Conservation (phyloP, 2,113 vertebrate species). For the Zosterops lateralis region DNA sequence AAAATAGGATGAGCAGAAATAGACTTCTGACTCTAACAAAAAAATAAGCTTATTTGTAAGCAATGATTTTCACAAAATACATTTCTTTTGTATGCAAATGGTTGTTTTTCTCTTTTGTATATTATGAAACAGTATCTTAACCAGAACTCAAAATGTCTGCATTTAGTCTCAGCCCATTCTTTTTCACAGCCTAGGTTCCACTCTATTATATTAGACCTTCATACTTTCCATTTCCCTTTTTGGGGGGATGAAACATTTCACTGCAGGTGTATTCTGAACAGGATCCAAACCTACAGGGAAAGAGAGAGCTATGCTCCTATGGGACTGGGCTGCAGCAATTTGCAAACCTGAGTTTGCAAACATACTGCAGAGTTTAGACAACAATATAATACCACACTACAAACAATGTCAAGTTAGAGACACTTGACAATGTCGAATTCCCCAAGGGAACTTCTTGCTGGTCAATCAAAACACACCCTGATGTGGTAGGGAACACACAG, state of each 20-base stretch:
- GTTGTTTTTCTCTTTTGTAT: neutral
- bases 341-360: neutral
- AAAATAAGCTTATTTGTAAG: neutral
- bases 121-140: neutral
- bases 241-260: accelerated
- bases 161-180: neutral
- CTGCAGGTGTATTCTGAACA: neutral
- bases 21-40: neutral
- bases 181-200: neutral
- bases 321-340: neutral
- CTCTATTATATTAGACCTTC: neutral
- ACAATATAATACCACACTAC: accelerated
- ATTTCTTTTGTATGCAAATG: neutral
- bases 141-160: neutral
- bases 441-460: neutral
- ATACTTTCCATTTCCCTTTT: neutral
- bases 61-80: neutral
- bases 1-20: conserved; percentile 5
- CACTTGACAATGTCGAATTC: neutral
- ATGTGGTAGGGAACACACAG: accelerated
- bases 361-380: neutral
- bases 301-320: neutral
- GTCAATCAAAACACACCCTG: neutral
- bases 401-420: neutral
- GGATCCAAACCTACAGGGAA: neutral